phyloP scores from a whole-genome alignment of 1,140 invertebrate species.

The Aphaenogaster ashmeadi region DNA sequence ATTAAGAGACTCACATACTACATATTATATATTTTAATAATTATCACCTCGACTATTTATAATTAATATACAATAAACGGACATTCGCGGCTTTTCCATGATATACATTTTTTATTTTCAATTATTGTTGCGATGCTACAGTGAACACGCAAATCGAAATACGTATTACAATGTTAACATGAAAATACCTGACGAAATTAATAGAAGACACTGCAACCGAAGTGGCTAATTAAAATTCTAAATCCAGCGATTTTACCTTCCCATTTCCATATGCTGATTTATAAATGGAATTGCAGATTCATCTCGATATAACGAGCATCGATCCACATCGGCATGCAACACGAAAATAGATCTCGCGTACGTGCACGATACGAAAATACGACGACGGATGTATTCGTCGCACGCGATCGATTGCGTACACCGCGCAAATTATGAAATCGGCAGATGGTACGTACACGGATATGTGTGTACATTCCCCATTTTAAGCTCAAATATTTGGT shows the following conservation, averaged over 20 bases:
- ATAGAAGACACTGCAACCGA: conserved; percentile 6
- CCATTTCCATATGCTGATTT: conserved; percentile 41
- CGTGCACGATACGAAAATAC: conserved; percentile 13
- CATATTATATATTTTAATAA: neutral
- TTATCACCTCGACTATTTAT: no score
- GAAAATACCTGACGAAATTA: conserved; percentile 25
- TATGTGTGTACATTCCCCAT: conserved; percentile 57
- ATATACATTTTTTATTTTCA: neutral
- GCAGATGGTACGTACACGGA: conserved; percentile 1
- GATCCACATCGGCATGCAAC: conserved; percentile 23
- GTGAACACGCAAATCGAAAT: neutral
- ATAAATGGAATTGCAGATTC: conserved; percentile 38
- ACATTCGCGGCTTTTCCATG: neutral
- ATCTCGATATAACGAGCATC: conserved; percentile 29
- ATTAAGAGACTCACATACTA: neutral
- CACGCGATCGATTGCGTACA: conserved; percentile 42
- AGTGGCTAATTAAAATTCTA: conserved; percentile 47
- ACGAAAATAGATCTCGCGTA: conserved; percentile 20
- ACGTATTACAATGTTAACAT: conserved; percentile 5
- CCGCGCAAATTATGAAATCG: conserved; percentile 25
- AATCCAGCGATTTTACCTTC: conserved; percentile 34
- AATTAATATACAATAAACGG: neutral
- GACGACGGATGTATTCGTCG: conserved; percentile 38
- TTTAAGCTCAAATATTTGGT: conserved; percentile 83
- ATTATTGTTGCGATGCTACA: neutral